Conservation (phyloP, 1,140 invertebrate genomes). For the Vanessa tameamea region DNA sequence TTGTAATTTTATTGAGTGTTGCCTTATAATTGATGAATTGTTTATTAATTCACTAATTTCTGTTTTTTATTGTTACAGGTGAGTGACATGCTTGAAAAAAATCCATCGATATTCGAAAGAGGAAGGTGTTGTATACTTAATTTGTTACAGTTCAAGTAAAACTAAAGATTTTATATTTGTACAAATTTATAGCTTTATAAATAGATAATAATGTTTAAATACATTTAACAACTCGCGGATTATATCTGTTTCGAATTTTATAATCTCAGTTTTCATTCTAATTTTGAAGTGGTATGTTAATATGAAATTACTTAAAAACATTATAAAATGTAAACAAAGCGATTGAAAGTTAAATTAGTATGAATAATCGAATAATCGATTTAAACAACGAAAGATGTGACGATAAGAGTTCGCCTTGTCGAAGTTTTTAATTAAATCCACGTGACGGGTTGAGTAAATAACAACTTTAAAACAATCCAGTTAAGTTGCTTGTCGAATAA, state of each 20-base stretch:
- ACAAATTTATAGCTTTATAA: too few relatives aligned
- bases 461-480: slow-evolving; percentile 9
- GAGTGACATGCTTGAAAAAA: neutral
- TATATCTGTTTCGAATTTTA: too few relatives aligned
- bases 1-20: neutral
- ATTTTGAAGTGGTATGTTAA: neutral
- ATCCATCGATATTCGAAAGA: neutral
- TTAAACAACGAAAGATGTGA: slow-evolving; percentile 6
- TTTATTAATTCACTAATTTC: neutral
- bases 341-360: slow-evolving; percentile 19
- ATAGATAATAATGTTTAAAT: too few relatives aligned
- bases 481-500: slow-evolving; percentile 7
- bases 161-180: too few relatives aligned
- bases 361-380: slow-evolving; percentile 22
- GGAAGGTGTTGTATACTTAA: neutral
- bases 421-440: slow-evolving; percentile 28
- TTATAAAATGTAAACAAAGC: neutral
- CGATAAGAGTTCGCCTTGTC: neutral
- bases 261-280: too few relatives aligned
- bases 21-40: neutral
- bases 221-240: too few relatives aligned
- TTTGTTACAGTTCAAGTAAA: too few relatives aligned
- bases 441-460: neutral
- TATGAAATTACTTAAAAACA: neutral
- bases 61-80: slow-evolving; percentile 18